These are phyloP conservation scores for Drosophila koepferae DNA, from an alignment of 2,888 invertebrate species.

Conservation along the genomic window DNA sequence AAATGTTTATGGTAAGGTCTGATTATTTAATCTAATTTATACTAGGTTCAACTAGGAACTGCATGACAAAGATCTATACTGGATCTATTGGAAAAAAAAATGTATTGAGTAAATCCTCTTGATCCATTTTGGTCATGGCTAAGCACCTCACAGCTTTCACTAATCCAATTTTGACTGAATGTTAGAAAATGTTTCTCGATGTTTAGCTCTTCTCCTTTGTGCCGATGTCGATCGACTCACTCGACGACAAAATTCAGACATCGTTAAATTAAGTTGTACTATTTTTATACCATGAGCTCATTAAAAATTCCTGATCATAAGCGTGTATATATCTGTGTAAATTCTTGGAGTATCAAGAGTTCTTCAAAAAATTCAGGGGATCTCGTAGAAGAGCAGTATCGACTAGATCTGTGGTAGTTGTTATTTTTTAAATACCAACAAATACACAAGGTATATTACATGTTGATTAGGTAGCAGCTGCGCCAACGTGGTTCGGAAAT, in stretches of 20 bases:
- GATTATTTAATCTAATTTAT: not conserved
- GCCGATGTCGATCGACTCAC: not conserved
- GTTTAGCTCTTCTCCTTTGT: not conserved
- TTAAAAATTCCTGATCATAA: no score
- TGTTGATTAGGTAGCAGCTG: not conserved
- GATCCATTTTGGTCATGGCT: not conserved
- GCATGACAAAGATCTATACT: not conserved
- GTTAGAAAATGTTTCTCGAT: not conserved
- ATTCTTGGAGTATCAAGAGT: no score
- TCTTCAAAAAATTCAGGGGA: no score
- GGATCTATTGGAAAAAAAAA: not conserved
- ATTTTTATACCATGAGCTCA: no score
- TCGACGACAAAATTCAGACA: not conserved
- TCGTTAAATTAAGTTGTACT: not conserved
- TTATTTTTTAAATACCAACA: no score
- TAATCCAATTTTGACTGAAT: no score
- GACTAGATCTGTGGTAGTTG: no score
- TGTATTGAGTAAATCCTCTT: not conserved
- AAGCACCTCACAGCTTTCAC: not conserved
- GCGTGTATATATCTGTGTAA: no score
- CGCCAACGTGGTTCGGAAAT: not conserved
- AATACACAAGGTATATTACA: not conserved
- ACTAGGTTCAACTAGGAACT: not conserved
- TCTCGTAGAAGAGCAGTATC: no score
- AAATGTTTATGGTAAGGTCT: not conserved